Evolutionary conservation across 1,140 invertebrate genomes (phyloP), one percentile per base, ranked within the genome.

Genomic region (Cephus cinctus): DNA sequence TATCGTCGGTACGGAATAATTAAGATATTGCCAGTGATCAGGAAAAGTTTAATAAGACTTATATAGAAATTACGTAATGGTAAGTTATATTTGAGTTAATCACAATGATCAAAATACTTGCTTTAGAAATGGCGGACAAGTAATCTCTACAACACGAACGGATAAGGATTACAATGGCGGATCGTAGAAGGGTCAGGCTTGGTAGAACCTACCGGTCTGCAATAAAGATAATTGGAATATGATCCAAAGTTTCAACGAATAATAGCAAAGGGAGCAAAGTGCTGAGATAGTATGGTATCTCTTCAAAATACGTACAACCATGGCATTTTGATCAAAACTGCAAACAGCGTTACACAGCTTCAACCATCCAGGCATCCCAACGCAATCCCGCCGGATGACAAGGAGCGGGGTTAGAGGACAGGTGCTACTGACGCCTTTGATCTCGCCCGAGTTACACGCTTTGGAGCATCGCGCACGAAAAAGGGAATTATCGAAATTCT

Each of bases 401-500:
- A 67, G 66, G 67, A 63, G 57, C 59, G 66, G 64, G 69, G 59
- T 71, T 72, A 62, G 61, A 73, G 70, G 73, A 75, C 74, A 76
- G 73, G 74, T 76, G 74, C 73, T 74, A 73, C 71, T 76, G 74
- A 75, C 73, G 73, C 73, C 74, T 76, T 76, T 76, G 74, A 76
- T 76, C 74, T 76, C 71, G 67, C 70, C 61, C 63, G 57, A 56
- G 66, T 70, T 73, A 73, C 67, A 73, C 63, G 63, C 59, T 61
- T 45, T 50, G 27, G 57, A 57, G 48, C 55, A 59, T 54, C 51
- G 43, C 49, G 48, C 50, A 35, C 54, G 63, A 65, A 62, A 64
- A 62, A 64, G 59, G 59, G 54, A 65, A 67, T 67, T 67, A 67
- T 67, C 61, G 65, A 65, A 65, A 67, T 65, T 57, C 64, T 52